phyloP scores from a whole-genome alignment of 30 jellyfish, hydroid and myxozoan species.

The Catostylus mosaicus region DNA sequence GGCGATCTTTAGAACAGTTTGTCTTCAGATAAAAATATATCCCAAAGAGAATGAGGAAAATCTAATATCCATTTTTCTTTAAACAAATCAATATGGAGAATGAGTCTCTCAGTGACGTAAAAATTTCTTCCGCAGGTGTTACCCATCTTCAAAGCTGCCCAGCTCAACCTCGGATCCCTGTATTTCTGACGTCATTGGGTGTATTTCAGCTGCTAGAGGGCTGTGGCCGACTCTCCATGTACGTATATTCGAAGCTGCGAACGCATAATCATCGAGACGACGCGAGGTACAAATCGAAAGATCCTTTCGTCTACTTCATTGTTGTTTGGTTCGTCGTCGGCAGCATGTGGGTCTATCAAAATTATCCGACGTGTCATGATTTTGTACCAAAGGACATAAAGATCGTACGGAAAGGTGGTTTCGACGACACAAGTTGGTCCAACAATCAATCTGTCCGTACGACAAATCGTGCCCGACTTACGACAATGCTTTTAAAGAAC shows the following conservation, averaged over 20 bases:
- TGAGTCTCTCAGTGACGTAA: too few relatives aligned
- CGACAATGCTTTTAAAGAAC: background rate
- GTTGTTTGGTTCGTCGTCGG: slow-evolving; percentile 92
- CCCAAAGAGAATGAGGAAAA: too few relatives aligned
- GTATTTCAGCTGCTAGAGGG: slow-evolving; percentile 82
- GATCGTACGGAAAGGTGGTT: background rate
- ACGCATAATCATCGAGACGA: slow-evolving; percentile 42
- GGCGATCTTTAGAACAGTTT: too few relatives aligned
- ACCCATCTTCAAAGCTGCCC: slow-evolving; percentile 82
- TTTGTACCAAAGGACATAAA: background rate
- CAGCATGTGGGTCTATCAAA: slow-evolving; percentile 95
- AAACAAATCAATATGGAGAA: too few relatives aligned
- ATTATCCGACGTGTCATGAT: slow-evolving; percentile 75
- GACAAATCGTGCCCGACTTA: background rate
- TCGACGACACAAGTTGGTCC: background rate
- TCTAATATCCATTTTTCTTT: too few relatives aligned
- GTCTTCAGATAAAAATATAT: too few relatives aligned
- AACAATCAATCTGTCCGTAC: background rate
- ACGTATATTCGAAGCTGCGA: slow-evolving; percentile 37
- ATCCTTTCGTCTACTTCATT: slow-evolving; percentile 80
- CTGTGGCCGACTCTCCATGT: slow-evolving; percentile 74
- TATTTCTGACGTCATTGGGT: slow-evolving; percentile 76
- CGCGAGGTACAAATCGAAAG: slow-evolving; percentile 70
- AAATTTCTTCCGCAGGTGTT: slow-evolving; percentile 47
- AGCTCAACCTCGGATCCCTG: slow-evolving; percentile 85